Base-by-base conservation (phyloP, 2,113 vertebrate species). In the Todiramphus chloris region DNA sequence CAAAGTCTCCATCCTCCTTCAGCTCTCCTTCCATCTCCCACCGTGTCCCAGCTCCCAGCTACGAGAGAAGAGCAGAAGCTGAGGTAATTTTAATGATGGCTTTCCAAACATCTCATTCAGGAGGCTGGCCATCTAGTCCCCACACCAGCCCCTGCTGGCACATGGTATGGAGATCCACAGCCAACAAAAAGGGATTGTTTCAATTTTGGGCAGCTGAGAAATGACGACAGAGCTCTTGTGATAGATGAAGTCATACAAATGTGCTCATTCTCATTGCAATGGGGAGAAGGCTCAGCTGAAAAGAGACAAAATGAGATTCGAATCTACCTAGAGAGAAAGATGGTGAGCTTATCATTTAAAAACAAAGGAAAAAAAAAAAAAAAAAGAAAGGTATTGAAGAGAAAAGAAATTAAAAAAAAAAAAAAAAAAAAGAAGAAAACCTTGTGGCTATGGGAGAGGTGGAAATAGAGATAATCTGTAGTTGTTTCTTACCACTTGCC, bases 181-280 rank as follows among this genome's bases (percentile, higher is more conserved):
- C 21, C 53, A 60, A 28, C 9, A 24, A 4, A 55, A 62, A 35
- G 0, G 20, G 66, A 10, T 55, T 50, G 39, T 1, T 68, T 75
- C 5, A 3, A 21, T 56, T 43, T 37, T 15, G 84, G 60, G 33
- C 30, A 33, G 41, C 69, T 16, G 14, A 60, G 69, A 19, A 56
- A 33, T 1, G 3, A 28, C 0, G 0, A 11, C 69, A 51, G 78
- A 8, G 30, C 67, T 70, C 64, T 50, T 0, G 2, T 8, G 41
- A 21, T 0, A 2, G 63, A 3, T 13, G 62, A 33, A 60, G 17
- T 15, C 2, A 3, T 31, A 30, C 43, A 28, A 46, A 48, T 1
- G 13, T 3, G 6, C 8, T 81, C 3, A 0, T 33, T 20, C 7
- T 21, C 31, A 10, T 5, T 0, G 0, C 3, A 8, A 3, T 21